phyloP scores from a whole-genome alignment of 2,113 vertebrate species.

The Ancistrus triradiatus region DNA sequence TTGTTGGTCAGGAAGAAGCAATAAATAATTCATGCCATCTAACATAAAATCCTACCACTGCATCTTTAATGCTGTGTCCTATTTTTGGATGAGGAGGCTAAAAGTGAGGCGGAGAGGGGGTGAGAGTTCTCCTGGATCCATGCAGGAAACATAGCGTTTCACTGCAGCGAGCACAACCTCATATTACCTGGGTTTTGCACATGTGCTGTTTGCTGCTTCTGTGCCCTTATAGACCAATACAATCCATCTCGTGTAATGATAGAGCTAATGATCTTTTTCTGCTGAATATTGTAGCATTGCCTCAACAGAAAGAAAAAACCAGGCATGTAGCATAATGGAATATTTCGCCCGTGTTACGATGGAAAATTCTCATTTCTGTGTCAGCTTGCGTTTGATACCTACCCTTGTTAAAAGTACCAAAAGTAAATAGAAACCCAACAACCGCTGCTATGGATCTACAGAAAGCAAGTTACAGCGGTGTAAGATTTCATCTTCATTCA shows the following conservation, averaged over 20 bases:
- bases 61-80: constrained; percentile 31
- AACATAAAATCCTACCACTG: background rate
- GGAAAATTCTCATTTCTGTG: background rate
- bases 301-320: constrained; percentile 29
- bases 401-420: too few species aligned
- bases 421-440: constrained; percentile 3
- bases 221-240: constrained; percentile 51
- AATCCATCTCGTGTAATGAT: constrained; percentile 21
- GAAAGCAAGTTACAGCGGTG: background rate
- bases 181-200: constrained; percentile 53
- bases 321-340: constrained; percentile 29
- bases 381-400: constrained; percentile 17
- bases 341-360: background rate
- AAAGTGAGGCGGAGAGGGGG: constrained; percentile 48
- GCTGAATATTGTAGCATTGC: constrained; percentile 59
- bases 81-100: constrained; percentile 27
- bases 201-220: constrained; percentile 41
- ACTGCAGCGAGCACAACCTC: constrained; percentile 64
- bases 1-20: background rate
- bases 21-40: constrained; percentile 21
- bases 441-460: constrained; percentile 9
- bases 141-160: constrained; percentile 66
- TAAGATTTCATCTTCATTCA: background rate
- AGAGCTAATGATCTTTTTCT: constrained; percentile 34
- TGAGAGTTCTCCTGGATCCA: constrained; percentile 71